Conservation (phyloP, 1,140 invertebrate species). For the Goniozus legneri region DNA sequence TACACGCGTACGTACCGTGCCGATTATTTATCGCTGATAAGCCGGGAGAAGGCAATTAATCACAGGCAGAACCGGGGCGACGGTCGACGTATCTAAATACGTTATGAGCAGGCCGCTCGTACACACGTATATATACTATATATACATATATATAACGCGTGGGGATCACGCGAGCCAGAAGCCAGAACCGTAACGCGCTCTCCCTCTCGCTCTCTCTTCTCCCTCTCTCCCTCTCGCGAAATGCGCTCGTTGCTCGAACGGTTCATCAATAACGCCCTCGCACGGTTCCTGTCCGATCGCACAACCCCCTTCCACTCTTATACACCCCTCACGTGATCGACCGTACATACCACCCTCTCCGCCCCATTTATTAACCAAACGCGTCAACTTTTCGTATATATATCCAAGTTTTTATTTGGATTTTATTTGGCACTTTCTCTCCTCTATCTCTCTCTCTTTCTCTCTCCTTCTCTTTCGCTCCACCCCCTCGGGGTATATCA, state of each 20-base stretch:
- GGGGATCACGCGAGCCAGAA: too few species aligned
- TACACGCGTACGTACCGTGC: not conserved
- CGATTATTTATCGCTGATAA: slow-evolving; percentile 11
- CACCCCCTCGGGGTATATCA: too few species aligned
- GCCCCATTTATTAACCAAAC: slow-evolving; percentile 25
- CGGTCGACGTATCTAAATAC: not conserved
- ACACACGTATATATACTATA: too few species aligned
- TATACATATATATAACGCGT: too few species aligned
- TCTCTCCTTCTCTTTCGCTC: too few species aligned
- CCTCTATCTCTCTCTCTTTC: too few species aligned
- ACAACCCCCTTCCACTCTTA: slow-evolving; percentile 8
- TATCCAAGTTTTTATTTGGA: too few species aligned
- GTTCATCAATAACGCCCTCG: slow-evolving; percentile 30
- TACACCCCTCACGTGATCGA: slow-evolving; percentile 10
- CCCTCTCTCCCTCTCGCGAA: too few species aligned
- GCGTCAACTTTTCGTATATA: slow-evolving; percentile 10
- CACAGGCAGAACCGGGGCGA: not conserved
- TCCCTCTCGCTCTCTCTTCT: too few species aligned
- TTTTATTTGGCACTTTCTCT: too few species aligned
- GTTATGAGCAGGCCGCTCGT: not conserved
- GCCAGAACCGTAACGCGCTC: too few species aligned
- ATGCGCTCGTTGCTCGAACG: slow-evolving; percentile 1
- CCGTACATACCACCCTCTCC: slow-evolving; percentile 5
- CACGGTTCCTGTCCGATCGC: slow-evolving; percentile 4
- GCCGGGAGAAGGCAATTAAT: too few species aligned